A percentile compares a stretch with the other conserved stretches of the same genome.
Evolutionary conservation across 2,797 vertebrate genomes (phyloP).

Genomic region (Ptychobarbus kaznakovi): DNA sequence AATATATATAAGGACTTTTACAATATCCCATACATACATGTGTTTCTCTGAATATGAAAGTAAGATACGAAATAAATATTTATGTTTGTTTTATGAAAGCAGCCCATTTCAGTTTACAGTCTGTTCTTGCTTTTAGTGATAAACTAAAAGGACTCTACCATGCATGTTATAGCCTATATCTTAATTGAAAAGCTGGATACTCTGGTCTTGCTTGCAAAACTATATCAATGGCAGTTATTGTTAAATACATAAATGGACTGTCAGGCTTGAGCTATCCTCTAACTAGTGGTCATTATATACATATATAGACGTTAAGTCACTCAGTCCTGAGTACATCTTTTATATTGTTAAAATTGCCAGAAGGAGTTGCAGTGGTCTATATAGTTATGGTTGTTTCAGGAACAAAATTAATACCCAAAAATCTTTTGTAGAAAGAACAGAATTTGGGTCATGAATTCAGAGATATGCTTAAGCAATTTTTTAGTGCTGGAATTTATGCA

Average conservation of each 20-base stretch:
- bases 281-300: neutral
- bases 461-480: neutral
- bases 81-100: neutral
- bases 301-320: neutral
- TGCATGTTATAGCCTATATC: neutral
- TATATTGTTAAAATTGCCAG: constrained; percentile 14
- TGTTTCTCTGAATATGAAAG: neutral
- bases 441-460: neutral
- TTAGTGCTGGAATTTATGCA: constrained; percentile 12
- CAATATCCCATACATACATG: neutral
- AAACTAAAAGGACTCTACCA: neutral
- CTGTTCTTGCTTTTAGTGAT: neutral
- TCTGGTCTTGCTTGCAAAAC: neutral
- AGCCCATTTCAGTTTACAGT: neutral
- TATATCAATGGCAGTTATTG: neutral
- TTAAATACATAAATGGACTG: constrained; percentile 4
- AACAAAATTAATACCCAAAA: neutral
- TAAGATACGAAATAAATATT: neutral
- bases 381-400: constrained; percentile 4
- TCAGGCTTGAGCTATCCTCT: neutral
- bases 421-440: neutral
- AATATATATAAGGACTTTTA: neutral
- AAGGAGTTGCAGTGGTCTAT: neutral
- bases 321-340: neutral
- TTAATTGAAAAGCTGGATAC: neutral